Base-by-base conservation (phyloP, 2,888 invertebrate genomes). In the Strigamia transsilvanica region DNA sequence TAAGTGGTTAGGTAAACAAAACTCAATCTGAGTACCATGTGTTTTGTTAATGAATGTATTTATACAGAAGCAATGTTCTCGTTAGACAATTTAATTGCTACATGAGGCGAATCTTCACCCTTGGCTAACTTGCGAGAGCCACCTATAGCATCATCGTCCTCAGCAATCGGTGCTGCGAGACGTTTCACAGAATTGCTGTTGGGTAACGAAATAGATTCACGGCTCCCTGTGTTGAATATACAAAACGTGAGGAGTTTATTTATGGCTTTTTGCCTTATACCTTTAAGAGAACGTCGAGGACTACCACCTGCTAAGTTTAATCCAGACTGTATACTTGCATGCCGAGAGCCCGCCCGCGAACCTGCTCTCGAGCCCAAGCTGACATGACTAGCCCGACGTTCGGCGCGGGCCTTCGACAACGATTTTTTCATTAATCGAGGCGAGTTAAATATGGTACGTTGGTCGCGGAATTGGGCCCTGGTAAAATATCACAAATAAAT, bases 401-500 rank as follows among this genome's bases (percentile, higher is more conserved):
- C 84, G 38, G 79, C 56, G 18, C 73, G 80, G 66, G 80, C 82
- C 32, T 77, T 66, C 27, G 84, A 82, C 77, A 86, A 83, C 15
- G 86, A 85, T n/a, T 85, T 95, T 88, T 96, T 96, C 96, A 96
- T 96, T 89, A 97, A 90, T 83, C 97, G 92, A 83, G 97, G 96
- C 80, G 96, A 96, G 89, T 96, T 96, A 90, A 97, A 96, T 86
- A 97, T 96, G 46, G 96, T 95, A 34, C 96, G 92, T 88, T 95
- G 96, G 86, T 96, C 96, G 85, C 93, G 92, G 94, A 96, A 96
- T 87, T 96, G 91, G 41, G 96, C 96, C 88, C 96, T 96, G 80
- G 9, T 81, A 79, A 66, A 80, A 27, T 27, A 3, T 27, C 78
- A 79, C n/a, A 81, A 83, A 77, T 15, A 42, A 79, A 21, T 42